Percentiles rank a stretch among this genome's conserved stretches.
These are phyloP conservation scores for Hoplostethus mediterraneus DNA, from an alignment of 2,797 vertebrate genomes.

Conservation along the genomic window DNA sequence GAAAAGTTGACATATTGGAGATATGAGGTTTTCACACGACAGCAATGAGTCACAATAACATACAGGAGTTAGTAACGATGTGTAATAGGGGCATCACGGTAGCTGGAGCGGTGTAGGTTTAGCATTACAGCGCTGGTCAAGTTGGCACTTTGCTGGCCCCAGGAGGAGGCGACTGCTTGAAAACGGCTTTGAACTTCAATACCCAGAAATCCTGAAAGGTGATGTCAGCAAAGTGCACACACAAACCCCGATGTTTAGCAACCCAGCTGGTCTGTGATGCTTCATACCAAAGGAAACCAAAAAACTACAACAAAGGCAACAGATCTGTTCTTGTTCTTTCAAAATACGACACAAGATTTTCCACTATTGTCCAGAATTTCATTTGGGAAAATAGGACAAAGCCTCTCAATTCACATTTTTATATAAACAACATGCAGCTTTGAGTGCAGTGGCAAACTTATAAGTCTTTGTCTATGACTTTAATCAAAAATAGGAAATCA, in stretches of 20 bases:
- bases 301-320: too few relatives aligned
- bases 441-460: slow-evolving; percentile 10
- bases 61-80: too few relatives aligned
- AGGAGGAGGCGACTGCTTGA: neutral
- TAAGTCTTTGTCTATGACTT: slow-evolving; percentile 4
- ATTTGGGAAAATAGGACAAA: slow-evolving; percentile 19
- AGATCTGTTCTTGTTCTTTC: too few relatives aligned
- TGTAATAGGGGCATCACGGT: too few relatives aligned
- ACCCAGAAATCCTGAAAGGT: neutral
- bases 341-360: slow-evolving; percentile 22
- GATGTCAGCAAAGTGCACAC: neutral
- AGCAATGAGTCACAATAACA: too few relatives aligned
- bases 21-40: too few relatives aligned
- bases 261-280: neutral
- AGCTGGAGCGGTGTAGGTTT: too few relatives aligned
- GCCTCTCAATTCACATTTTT: slow-evolving; percentile 5
- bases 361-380: slow-evolving; percentile 4
- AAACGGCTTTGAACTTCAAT: neutral
- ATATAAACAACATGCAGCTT: slow-evolving; percentile 4
- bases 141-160: too few relatives aligned
- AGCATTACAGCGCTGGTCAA: neutral
- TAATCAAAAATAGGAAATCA: slow-evolving; percentile 35
- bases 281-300: neutral
- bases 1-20: too few relatives aligned
- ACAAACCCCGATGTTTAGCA: neutral